Base-by-base conservation (phyloP, 2,797 vertebrate genomes). In the Aplochiton taeniatus region DNA sequence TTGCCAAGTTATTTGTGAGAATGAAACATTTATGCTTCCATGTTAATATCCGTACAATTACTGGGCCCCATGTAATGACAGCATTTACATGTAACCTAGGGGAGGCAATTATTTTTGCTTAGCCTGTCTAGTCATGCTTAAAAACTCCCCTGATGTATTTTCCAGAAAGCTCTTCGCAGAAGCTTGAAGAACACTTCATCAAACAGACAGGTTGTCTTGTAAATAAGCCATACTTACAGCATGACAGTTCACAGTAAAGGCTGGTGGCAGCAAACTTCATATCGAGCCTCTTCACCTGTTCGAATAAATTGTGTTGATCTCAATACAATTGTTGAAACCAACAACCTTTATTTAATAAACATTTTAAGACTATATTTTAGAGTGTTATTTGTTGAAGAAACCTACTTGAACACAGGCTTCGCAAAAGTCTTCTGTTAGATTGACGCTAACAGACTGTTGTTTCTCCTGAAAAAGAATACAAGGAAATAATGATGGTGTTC, bases 321-420 rank as follows among this genome's bases (percentile, higher is more conserved):
- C 5, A 73, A 1, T 50, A 31, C 45, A 11, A 17, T 17, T 42
- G 20, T 41, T 1, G 0, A 1, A 31, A n/a, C 10, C 48, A 0
- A 1, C 9, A 14, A 7, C 14, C 10, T 13, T 41, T 49, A 14
- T 47, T 14, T 45, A 50, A 16, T 4, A 31, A 18, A 6, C 16
- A 1, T 17, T 18, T 54, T 11, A 4, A 17, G 52, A 19, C n/a
- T 18, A 18, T 54, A 8, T 17, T 17, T 17, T 8, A 9, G n/a
- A n/a, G 6, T 54, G 20, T 12, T 16, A 17, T 54, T 2, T 1
- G 41, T 12, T 7, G 2, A 1, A 18, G 1, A 31, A 62, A 68
- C 75, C 66, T 78, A 93, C 92, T 85, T 85, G 85, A 42, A 92
- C 46, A 65, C 90, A 93, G 8, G 72, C 65, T 60, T 59, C 51